Evolutionary conservation across 2,888 invertebrate genomes (phyloP).

Genomic region (Stenchaetothrips biformis): DNA sequence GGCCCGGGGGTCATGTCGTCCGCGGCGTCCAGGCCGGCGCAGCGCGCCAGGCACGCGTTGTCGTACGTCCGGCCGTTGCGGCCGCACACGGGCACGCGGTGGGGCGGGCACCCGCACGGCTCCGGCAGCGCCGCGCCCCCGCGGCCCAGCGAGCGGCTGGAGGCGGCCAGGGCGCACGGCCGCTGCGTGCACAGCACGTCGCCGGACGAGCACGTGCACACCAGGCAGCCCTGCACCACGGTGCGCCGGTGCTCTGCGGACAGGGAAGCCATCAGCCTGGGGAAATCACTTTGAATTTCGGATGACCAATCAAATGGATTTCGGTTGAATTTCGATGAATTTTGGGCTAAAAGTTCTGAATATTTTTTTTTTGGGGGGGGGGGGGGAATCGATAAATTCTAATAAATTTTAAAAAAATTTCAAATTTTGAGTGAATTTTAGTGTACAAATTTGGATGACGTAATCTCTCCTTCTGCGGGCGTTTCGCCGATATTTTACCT

Average conservation of each 20-base stretch:
- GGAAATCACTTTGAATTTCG: too few relatives aligned
- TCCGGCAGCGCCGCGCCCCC: background rate
- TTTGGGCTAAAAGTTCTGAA: too few relatives aligned
- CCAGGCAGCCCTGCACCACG: background rate
- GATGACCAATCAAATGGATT: too few relatives aligned
- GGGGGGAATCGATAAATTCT: too few relatives aligned
- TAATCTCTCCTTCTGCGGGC: too few relatives aligned
- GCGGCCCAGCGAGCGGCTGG: background rate
- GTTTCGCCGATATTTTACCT: too few relatives aligned
- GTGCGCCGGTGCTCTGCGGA: slow-evolving; percentile 1
- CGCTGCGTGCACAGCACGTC: slow-evolving; percentile 14
- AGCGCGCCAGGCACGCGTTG: slow-evolving; percentile 13
- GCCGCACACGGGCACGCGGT: background rate
- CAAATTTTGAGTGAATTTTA: too few relatives aligned
- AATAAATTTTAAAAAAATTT: too few relatives aligned
- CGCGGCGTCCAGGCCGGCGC: background rate
- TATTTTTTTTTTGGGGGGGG: too few relatives aligned
- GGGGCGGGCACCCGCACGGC: background rate
- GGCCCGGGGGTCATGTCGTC: background rate
- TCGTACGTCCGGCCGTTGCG: background rate
- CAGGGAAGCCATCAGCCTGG: too few relatives aligned
- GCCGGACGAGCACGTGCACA: background rate
- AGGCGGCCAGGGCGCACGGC: background rate
- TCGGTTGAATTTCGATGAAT: too few relatives aligned
- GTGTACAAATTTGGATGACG: too few relatives aligned